phyloP scores from a whole-genome alignment of 2,113 vertebrate genomes.

The Callithrix jacchus region DNA sequence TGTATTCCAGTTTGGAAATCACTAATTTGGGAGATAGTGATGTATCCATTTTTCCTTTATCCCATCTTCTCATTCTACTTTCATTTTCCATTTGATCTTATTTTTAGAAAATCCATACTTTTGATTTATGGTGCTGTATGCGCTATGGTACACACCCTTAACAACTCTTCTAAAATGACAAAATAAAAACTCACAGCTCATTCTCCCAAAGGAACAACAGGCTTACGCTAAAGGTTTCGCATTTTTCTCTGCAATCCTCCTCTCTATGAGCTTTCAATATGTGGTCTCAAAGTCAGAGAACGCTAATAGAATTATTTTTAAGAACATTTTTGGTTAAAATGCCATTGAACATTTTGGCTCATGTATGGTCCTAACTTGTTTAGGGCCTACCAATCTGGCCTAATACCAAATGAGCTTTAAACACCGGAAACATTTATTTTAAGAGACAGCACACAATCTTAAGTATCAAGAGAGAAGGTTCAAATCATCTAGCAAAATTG shows the following conservation, averaged over 20 bases:
- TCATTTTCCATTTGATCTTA: constrained; percentile 17
- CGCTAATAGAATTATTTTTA: not conserved
- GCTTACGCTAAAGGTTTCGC: not conserved
- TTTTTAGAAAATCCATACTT: constrained; percentile 8
- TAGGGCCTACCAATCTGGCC: not conserved
- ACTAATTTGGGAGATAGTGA: not conserved
- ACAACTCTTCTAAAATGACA: not conserved
- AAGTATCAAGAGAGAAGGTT: not conserved
- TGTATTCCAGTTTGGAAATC: not conserved
- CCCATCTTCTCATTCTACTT: not conserved
- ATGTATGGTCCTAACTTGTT: not conserved
- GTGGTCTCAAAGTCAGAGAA: not conserved
- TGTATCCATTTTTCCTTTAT: not conserved
- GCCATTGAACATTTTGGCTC: not conserved
- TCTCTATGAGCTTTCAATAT: not conserved
- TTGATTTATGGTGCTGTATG: not conserved
- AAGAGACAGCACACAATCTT: not conserved
- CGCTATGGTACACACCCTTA: not conserved
- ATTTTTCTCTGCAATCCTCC: not conserved
- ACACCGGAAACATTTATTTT: not conserved
- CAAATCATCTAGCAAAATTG: not conserved
- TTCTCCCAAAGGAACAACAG: not conserved
- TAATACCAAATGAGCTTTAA: not conserved
- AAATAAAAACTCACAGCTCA: not conserved
- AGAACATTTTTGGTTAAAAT: not conserved